Evolutionary conservation across 2,113 vertebrate species (phyloP), one percentile per base, ranked within the genome.

Genomic region (Agelaius phoeniceus): DNA sequence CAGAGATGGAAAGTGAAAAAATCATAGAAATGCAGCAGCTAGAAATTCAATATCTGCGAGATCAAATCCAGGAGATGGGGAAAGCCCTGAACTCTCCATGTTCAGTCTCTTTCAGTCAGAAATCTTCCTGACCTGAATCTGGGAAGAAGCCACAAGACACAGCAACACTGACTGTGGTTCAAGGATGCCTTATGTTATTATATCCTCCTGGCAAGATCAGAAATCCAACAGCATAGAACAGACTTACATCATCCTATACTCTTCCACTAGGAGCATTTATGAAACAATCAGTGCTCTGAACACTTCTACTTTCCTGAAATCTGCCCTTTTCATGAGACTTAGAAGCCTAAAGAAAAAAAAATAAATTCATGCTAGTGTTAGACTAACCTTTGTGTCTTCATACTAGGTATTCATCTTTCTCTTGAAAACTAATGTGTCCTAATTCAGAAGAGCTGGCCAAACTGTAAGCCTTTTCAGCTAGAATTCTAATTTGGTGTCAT

Each of bases 1-100:
- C 96, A 54, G 96, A 98, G 71, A 96, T 98, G 57, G 98, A 99
- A 96, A 96, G 73, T 0, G 96, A 97, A 87, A 97, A 97, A 74
- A 98, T 99, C 66, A 98, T 99, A 59, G 98, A 98, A 95, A 98
- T 98, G 96, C 98, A 99, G 46, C 96, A 96, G 58, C 71, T 97
- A 23, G 98, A 99, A 97, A 98, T 98, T 89, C 97, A 97, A 16
- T 95, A 95, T 24, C 98, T 98, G 39, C 89, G 95, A 89, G 97
- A 98, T n/a, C 94, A 98, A 90, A 97, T 98, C 66, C 97, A 97
- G 35, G 89, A 97, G 35, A 98, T 97, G n/a, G 90, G 81, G 15
- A 93, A 96, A 59, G 37, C 90, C 35, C 57, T 49, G 22, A 75
- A 73, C 88, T 2, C 59, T 92, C 35, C 87, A 57, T 31, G 33